phyloP scores from a whole-genome alignment of 2,797 vertebrate species.

The Picus viridis region DNA sequence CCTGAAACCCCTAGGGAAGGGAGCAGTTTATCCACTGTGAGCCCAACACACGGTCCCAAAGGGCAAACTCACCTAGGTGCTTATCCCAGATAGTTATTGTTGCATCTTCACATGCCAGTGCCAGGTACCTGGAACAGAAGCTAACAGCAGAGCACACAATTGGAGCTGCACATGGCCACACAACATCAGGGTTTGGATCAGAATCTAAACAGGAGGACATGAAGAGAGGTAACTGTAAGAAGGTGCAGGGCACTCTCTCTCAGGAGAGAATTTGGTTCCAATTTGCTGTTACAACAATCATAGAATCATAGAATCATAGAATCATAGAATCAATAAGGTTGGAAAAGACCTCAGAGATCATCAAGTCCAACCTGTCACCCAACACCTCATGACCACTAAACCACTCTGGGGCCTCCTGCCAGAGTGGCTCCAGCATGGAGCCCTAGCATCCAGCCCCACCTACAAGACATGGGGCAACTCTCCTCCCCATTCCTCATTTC shows the following conservation, averaged over 20 bases:
- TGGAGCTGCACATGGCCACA: constrained; percentile 87
- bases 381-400: neutral
- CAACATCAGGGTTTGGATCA: constrained; percentile 76
- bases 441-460: neutral
- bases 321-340: too few species aligned
- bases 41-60: neutral
- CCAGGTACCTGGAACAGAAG: constrained; percentile 78
- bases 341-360: too few species aligned
- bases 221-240: neutral
- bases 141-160: constrained; percentile 83
- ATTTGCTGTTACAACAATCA: neutral
- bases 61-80: constrained; percentile 76
- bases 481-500: neutral
- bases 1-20: neutral
- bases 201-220: constrained; percentile 70
- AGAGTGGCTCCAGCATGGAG: neutral
- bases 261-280: neutral
- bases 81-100: constrained; percentile 86
- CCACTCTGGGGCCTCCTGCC: neutral
- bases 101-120: constrained; percentile 82
- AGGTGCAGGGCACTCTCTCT: neutral
- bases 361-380: too few species aligned
- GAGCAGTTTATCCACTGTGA: neutral
- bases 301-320: neutral
- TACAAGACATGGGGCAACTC: neutral